Conservation (phyloP, 2,888 invertebrate species). For the Ligdia adustata region DNA sequence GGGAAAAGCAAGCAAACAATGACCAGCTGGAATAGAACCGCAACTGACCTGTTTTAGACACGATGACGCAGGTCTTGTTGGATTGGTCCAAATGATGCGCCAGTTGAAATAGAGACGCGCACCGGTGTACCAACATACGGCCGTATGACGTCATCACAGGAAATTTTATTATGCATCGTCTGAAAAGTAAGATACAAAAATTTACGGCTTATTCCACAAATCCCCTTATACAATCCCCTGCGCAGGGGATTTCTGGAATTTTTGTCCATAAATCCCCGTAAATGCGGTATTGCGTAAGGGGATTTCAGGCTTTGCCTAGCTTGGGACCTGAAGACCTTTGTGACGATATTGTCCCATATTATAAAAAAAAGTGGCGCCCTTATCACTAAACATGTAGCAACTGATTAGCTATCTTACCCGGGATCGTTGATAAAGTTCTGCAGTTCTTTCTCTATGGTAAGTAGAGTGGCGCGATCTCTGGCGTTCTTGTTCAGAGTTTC, state of each 20-base stretch:
- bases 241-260: no score
- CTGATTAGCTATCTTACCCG: no score
- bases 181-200: conserved; percentile 45
- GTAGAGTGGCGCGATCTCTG: conserved; percentile 92
- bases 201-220: no score
- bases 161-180: conserved; percentile 92
- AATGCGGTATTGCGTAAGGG: no score
- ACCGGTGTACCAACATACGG: conserved; percentile 97
- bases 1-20: no score
- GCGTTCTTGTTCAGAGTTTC: conserved; percentile 96
- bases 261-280: no score
- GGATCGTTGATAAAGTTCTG: conserved; percentile 92
- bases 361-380: no score
- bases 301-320: no score
- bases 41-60: conserved; percentile 89
- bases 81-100: conserved; percentile 96
- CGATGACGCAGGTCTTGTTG: conserved; percentile 91
- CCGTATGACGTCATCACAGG: conserved; percentile 98
- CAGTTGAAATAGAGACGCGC: conserved; percentile 96
- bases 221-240: no score
- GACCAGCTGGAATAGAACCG: not conserved
- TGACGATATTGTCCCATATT: no score
- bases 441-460: conserved; percentile 95
- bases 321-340: no score
- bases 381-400: no score